Percentiles rank a stretch among this genome's conserved stretches.
These are phyloP conservation scores for Perccottus glenii DNA, from an alignment of 2,113 vertebrate species.

Conservation along the genomic window DNA sequence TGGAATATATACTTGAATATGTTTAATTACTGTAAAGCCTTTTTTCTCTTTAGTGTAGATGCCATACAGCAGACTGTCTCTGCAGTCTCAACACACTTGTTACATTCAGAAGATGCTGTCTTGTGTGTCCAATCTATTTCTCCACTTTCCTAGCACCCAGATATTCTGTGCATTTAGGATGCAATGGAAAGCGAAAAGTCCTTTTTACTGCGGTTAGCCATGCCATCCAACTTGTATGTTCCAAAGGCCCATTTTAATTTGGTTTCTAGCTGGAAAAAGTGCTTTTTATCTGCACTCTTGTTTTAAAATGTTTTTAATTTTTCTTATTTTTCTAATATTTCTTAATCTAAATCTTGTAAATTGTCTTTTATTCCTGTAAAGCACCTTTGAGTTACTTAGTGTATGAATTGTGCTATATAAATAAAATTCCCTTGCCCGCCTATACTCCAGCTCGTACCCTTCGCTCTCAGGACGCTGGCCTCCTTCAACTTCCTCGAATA, in stretches of 20 bases:
- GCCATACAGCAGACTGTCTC: neutral
- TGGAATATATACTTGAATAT: neutral
- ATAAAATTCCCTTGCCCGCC: no score
- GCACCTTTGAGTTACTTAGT: no score
- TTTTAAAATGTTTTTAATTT: no score
- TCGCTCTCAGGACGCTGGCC: no score
- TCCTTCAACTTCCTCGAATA: no score
- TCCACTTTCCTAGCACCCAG: conserved; percentile 9
- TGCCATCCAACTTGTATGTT: conserved; percentile 45
- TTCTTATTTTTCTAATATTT: no score
- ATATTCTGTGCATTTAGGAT: conserved; percentile 22
- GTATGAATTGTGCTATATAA: no score
- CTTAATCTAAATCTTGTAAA: no score
- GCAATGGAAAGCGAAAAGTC: conserved; percentile 46
- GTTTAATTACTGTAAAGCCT: neutral
- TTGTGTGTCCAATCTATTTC: conserved; percentile 44
- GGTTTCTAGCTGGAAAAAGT: conserved; percentile 68
- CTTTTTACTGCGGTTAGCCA: conserved; percentile 30
- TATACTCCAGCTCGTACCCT: no score
- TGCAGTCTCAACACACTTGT: conserved; percentile 19
- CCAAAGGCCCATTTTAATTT: conserved; percentile 65
- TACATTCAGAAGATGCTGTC: conserved; percentile 22
- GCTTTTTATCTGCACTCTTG: no score
- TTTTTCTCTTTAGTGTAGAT: neutral
- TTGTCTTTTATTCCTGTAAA: no score